A percentile compares a stretch with the other conserved stretches of the same genome.
Evolutionary conservation across 2,888 invertebrate genomes (phyloP).

Genomic region (Platycheirus albimanus): DNA sequence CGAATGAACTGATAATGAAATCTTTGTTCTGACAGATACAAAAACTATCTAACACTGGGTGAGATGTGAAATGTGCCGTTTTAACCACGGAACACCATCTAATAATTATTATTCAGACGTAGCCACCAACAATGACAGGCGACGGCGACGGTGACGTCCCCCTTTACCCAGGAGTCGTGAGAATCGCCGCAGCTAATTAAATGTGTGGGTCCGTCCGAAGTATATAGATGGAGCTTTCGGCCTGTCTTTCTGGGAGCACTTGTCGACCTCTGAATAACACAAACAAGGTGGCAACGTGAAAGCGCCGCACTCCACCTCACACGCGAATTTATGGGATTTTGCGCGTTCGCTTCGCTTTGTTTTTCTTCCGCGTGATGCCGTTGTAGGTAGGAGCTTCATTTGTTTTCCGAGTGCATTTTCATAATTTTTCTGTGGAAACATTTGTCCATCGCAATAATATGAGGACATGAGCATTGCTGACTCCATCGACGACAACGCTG

Average conservation of each 20-base stretch:
- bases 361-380: conserved; percentile 62
- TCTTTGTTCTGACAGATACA: conserved; percentile 55
- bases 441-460: conserved; percentile 73
- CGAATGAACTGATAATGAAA: conserved; percentile 58
- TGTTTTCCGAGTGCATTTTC: conserved; percentile 67
- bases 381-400: conserved; percentile 70
- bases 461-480: conserved; percentile 73
- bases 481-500: conserved; percentile 48
- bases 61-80: conserved; percentile 71
- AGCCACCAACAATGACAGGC: too few relatives aligned
- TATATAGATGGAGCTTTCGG: conserved; percentile 42
- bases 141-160: conserved; percentile 7
- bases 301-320: conserved; percentile 47
- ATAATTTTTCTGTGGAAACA: conserved; percentile 74
- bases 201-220: conserved; percentile 69
- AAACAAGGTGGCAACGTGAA: conserved; percentile 63
- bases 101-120: conserved; percentile 70
- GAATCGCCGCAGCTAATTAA: conserved; percentile 71
- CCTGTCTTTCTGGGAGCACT: conserved; percentile 32
- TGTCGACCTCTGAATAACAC: conserved; percentile 44
- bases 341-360: conserved; percentile 61
- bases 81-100: conserved; percentile 59
- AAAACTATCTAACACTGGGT: conserved; percentile 53
- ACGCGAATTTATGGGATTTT: conserved; percentile 68
- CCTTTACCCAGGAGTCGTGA: conserved; percentile 59